Percentiles rank a stretch among this genome's conserved stretches.
Conservation (phyloP, 2,113 vertebrate genomes). For the Ochotona curzoniae region DNA sequence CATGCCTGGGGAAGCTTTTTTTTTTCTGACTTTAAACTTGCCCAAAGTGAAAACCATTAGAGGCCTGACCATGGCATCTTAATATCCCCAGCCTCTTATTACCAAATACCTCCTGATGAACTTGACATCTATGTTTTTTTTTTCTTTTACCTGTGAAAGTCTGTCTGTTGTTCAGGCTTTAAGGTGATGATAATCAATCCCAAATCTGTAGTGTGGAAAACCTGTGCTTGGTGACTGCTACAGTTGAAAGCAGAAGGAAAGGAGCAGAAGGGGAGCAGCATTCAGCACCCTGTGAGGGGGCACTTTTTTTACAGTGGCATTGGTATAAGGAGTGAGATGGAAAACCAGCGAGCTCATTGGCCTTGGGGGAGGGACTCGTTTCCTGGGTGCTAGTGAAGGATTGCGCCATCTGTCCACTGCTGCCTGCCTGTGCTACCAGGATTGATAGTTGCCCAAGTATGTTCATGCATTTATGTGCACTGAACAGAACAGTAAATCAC, state of each 20-base stretch:
- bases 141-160: background rate
- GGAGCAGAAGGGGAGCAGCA: background rate
- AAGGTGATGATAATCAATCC: background rate
- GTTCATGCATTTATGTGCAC: background rate
- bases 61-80: background rate
- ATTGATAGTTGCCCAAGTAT: background rate
- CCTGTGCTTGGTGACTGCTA: background rate
- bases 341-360: background rate
- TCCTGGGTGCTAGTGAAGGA: background rate
- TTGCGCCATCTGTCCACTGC: background rate
- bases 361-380: background rate
- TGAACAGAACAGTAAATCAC: background rate
- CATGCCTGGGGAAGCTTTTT: background rate
- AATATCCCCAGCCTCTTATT: background rate
- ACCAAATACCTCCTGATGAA: background rate
- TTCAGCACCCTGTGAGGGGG: background rate
- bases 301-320: background rate
- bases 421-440: background rate
- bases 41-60: background rate
- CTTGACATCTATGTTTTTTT: background rate
- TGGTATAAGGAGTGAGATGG: background rate
- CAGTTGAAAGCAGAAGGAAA: conserved; percentile 5
- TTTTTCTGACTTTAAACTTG: background rate
- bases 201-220: background rate
- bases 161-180: background rate